Evolutionary conservation across 2,888 invertebrate genomes (phyloP).

Genomic region (Falcaria lacertinaria): DNA sequence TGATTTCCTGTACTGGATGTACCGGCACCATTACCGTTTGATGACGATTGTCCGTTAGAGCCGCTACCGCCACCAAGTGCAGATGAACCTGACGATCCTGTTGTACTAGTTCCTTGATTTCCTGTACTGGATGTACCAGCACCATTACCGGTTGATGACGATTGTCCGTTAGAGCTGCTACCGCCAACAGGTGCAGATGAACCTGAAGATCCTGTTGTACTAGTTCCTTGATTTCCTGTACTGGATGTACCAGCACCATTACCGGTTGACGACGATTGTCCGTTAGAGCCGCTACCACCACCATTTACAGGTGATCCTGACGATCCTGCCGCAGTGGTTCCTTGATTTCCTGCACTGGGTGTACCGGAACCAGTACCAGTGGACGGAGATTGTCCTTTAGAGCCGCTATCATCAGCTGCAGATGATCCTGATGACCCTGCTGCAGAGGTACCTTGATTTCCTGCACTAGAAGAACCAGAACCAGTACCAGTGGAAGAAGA

Average conservation of each 20-base stretch:
- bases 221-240: too few species aligned
- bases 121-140: not conserved
- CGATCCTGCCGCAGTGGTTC: not conserved
- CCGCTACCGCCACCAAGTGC: not conserved
- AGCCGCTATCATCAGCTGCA: not conserved
- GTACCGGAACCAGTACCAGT: not conserved
- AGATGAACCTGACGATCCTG: not conserved
- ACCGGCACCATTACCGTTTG: not conserved
- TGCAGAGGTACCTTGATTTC: too few species aligned
- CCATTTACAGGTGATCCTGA: not conserved
- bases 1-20: not conserved
- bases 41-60: too few species aligned
- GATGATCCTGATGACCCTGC: too few species aligned
- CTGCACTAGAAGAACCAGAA: not conserved
- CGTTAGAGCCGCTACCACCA: too few species aligned
- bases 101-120: not conserved
- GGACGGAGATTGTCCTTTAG: not conserved
- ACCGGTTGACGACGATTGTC: too few species aligned
- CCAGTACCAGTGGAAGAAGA: too few species aligned
- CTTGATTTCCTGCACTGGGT: not conserved
- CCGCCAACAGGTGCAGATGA: not conserved
- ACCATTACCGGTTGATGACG: not conserved
- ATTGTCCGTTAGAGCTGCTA: not conserved
- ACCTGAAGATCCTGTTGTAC: not conserved
- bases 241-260: too few species aligned